Conservation (phyloP, 2,888 invertebrate species). For the Mystacides longicornis region DNA sequence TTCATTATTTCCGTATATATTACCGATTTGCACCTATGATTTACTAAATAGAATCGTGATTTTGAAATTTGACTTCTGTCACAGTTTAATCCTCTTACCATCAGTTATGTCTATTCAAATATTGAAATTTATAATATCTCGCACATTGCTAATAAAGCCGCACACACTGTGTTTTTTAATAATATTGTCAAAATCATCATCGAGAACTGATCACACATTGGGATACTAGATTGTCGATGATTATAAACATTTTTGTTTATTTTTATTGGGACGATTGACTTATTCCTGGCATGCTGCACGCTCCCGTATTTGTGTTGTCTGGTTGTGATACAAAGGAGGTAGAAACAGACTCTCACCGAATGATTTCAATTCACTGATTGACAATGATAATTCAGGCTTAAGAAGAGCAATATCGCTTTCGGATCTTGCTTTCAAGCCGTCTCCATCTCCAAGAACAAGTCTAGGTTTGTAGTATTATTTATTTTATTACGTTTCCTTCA, state of each 20-base stretch:
- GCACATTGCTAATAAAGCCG: no score
- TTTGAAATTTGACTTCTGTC: no score
- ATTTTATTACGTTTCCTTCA: not conserved
- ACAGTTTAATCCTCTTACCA: no score
- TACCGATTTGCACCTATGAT: no score
- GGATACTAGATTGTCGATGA: not conserved
- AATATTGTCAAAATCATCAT: no score
- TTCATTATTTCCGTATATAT: no score
- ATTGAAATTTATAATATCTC: no score
- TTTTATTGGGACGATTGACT: not conserved
- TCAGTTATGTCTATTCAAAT: no score
- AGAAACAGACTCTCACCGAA: constrained; percentile 21
- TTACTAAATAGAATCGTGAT: no score
- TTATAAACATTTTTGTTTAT: not conserved
- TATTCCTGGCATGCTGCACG: constrained; percentile 24
- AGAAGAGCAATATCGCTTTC: constrained; percentile 74
- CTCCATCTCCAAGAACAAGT: constrained; percentile 51
- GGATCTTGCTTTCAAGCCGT: constrained; percentile 60
- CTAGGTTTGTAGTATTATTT: constrained; percentile 11
- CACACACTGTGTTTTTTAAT: no score
- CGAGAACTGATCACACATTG: no score
- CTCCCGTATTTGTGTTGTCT: constrained; percentile 5
- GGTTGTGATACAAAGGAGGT: constrained; percentile 12
- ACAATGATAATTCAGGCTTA: constrained; percentile 52
- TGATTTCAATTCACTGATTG: constrained; percentile 27